Conservation (phyloP, 2,888 invertebrate species). For the Nezara viridula region DNA sequence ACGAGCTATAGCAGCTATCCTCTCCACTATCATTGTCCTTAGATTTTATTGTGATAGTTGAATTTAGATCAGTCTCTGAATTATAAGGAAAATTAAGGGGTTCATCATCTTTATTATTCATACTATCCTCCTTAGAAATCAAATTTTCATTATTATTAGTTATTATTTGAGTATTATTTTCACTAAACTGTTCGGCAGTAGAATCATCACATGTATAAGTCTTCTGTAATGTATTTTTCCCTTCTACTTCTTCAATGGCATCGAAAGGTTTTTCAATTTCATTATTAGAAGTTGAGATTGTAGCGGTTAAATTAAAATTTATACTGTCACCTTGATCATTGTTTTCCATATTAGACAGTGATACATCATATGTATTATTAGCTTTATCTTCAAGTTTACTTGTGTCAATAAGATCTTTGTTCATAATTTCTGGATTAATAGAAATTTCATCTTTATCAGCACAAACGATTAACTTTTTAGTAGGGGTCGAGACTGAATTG, state of each 20-base stretch:
- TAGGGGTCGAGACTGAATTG: conserved; percentile 18
- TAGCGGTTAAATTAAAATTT: neutral
- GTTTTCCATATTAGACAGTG: neutral
- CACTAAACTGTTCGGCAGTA: too few species aligned
- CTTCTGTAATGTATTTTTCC: neutral
- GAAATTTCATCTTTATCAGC: neutral
- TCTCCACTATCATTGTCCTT: conserved; percentile 31
- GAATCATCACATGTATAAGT: neutral
- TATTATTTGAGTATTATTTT: neutral
- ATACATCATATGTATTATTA: neutral
- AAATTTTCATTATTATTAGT: neutral
- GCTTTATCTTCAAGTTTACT: neutral
- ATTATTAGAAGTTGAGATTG: neutral
- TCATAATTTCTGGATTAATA: neutral
- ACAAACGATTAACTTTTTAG: neutral
- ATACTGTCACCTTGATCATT: neutral
- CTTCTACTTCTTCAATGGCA: neutral
- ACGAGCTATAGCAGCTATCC: conserved; percentile 49
- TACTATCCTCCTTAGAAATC: neutral
- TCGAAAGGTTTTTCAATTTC: neutral
- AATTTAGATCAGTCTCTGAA: neutral
- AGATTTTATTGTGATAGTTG: conserved; percentile 6
- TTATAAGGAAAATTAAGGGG: neutral
- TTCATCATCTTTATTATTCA: neutral
- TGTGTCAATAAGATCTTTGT: neutral